Conservation (phyloP, 2,113 vertebrate genomes). For the cat (Felis catus) region DNA sequence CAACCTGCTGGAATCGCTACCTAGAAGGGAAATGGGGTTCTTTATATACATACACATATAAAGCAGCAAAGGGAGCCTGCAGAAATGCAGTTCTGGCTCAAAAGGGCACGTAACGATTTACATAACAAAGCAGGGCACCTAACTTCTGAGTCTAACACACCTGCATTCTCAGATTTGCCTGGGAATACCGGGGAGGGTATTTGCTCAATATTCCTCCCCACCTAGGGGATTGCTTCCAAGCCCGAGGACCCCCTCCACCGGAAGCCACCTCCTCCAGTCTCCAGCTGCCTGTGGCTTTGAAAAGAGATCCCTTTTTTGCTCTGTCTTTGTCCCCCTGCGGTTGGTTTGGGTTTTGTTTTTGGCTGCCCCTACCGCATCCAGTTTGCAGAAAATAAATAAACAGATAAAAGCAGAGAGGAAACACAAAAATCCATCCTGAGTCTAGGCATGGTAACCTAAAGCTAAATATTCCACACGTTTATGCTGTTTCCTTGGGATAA, state of each 20-base stretch:
- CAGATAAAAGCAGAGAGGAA: rapidly evolving
- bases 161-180: constrained; percentile 47
- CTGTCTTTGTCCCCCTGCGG: neutral
- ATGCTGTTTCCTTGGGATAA: neutral
- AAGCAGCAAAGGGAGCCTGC: neutral
- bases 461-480: neutral
- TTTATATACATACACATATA: too few species aligned
- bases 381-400: too few species aligned
- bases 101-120: neutral
- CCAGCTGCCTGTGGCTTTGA: neutral
- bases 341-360: neutral
- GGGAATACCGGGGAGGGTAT: rapidly evolving
- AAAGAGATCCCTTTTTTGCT: neutral
- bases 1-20: neutral
- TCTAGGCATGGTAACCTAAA: neutral
- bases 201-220: neutral
- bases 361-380: neutral
- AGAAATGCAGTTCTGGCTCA: neutral
- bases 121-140: neutral
- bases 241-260: rapidly evolving
- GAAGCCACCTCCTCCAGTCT: neutral
- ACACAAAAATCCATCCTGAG: too few species aligned
- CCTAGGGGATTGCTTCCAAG: neutral
- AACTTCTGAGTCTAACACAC: constrained; percentile 1
- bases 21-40: neutral